Evolutionary conservation across 2,113 vertebrate species (phyloP), one percentile per base, ranked within the genome.

Genomic region (Electrona antarctica): DNA sequence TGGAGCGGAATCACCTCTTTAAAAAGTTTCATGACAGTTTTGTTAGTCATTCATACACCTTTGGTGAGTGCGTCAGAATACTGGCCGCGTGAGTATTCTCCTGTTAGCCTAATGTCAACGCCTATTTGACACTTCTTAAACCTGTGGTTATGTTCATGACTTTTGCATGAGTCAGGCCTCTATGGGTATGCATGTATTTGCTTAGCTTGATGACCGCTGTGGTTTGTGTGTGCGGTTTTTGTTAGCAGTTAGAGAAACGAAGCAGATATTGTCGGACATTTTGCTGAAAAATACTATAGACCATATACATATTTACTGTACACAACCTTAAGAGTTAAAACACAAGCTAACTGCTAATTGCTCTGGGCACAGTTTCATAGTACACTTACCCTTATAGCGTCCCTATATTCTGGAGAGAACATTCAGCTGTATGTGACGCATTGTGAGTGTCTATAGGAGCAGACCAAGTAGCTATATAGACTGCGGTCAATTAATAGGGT

Each of bases 131-230:
- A 14, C 52, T 11, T 52, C 60, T 60, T 64, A 54, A 74, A 64
- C 64, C 72, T 54, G 71, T 0, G 59, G 57, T 81, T 74, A 58
- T 79, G 76, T 87, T 76, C 66, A 64, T 79, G 72, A 75, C 76
- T 69, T 55, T n/a, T 64, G 67, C 46, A 59, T 79, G 81, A 78
- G 68, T 88, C 84, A 80, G 9, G 14, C 3, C 13, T 67, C 3
- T 68, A 28, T 68, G 54, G 28, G 58, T 49, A 28, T 13, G 45
- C 6, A 41, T 60, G 21, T 9, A 8, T 28, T 62, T 60, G 49
- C 67, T 69, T 41, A 49, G 49, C 50, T 69, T 28, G 12, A 47
- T 72, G 48, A 67, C 13, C 47, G 57, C 9, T 70, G 63, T 68
- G 7, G 9, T 41, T 47, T n/a, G n/a, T n/a, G 67, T 60, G 41